phyloP scores from a whole-genome alignment of 2,797 vertebrate genomes.

The Salarias fasciatus region DNA sequence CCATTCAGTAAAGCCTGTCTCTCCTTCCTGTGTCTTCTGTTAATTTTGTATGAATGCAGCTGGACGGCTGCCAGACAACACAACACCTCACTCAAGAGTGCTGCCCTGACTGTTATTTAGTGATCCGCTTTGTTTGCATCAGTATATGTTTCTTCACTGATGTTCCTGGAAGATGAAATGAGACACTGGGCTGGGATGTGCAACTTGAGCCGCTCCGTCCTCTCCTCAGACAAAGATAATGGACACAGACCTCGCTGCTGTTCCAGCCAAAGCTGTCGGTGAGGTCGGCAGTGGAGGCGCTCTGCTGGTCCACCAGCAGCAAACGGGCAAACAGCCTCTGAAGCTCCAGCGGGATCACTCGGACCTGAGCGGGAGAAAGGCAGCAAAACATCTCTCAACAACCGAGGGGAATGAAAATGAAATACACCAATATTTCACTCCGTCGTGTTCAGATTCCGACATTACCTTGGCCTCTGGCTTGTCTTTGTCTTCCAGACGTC shows the following conservation, averaged over 20 bases:
- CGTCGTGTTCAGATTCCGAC: too few species aligned
- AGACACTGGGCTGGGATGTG: conserved; percentile 16
- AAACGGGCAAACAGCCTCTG: conserved; percentile 93
- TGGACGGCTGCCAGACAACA: conserved; percentile 33
- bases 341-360: conserved; percentile 93
- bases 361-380: conserved; percentile 80
- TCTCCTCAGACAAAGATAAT: conserved; percentile 17
- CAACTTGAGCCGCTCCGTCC: conserved; percentile 27
- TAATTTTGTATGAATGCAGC: conserved; percentile 19
- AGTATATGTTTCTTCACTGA: background rate
- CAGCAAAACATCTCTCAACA: background rate
- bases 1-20: conserved; percentile 4
- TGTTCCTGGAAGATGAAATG: conserved; percentile 12
- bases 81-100: background rate
- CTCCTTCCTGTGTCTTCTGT: conserved; percentile 12
- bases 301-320: conserved; percentile 91
- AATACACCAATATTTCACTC: too few species aligned
- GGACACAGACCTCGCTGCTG: conserved; percentile 86
- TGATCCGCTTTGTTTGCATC: background rate
- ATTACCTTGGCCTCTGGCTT: conserved; percentile 90
- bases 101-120: background rate
- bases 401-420: too few species aligned
- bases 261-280: conserved; percentile 97
- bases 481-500: conserved; percentile 86
- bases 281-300: conserved; percentile 90